Conservation (phyloP, 2,113 vertebrate species). For the Peromyscus polionotus region DNA sequence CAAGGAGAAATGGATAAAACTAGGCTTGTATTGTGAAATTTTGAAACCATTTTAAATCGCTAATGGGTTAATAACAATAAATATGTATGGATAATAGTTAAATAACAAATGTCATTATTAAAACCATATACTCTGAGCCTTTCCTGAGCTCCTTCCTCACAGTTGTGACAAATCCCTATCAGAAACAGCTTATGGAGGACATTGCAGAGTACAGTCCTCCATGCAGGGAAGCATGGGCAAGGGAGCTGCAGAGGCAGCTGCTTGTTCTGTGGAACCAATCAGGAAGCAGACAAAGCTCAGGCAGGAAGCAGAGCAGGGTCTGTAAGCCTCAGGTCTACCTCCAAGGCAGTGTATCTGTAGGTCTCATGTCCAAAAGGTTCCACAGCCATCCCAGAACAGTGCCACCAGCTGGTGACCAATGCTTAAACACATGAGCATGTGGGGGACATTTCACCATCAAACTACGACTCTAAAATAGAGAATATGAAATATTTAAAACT, state of each 20-base stretch:
- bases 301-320: background rate
- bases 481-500: constrained; percentile 44
- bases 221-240: background rate
- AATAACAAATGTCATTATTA: background rate
- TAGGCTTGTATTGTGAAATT: background rate
- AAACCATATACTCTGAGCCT: background rate
- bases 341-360: background rate
- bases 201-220: background rate
- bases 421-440: too few relatives aligned
- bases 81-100: background rate
- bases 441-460: background rate
- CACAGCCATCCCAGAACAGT: background rate
- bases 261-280: background rate
- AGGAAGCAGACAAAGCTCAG: background rate
- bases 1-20: constrained; percentile 26
- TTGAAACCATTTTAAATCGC: background rate
- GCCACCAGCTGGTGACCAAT: background rate
- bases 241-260: background rate
- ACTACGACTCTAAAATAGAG: background rate
- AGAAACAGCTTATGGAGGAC: background rate
- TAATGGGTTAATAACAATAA: background rate
- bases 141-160: background rate
- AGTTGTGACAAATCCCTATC: too few relatives aligned
- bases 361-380: background rate
- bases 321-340: background rate